A percentile compares a stretch with the other conserved stretches of the same genome.
Evolutionary conservation across 2,113 vertebrate genomes (phyloP).

Genomic region (Patagioenas fasciata): DNA sequence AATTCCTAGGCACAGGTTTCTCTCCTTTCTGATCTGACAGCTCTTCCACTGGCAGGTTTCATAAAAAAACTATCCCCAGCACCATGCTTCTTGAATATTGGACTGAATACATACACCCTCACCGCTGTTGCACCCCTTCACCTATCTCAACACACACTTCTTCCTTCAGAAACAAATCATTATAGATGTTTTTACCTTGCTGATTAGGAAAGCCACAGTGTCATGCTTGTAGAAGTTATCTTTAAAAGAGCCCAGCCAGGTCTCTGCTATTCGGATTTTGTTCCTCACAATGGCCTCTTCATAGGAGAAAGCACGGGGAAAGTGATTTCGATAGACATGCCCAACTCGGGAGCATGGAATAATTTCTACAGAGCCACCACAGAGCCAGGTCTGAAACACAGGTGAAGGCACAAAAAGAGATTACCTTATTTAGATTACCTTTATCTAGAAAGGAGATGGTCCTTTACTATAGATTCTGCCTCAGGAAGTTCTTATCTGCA

Average conservation of each 20-base stretch:
- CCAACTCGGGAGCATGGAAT: constrained; percentile 89
- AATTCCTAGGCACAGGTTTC: neutral
- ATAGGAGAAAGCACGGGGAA: constrained; percentile 55
- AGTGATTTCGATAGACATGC: constrained; percentile 74
- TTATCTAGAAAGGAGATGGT: neutral
- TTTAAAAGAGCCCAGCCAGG: constrained; percentile 86
- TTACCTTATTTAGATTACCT: neutral
- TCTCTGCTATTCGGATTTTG: constrained; percentile 86
- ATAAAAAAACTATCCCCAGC: neutral
- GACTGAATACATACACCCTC: neutral
- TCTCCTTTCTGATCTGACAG: neutral
- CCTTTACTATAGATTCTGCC: neutral
- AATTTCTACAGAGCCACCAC: constrained; percentile 89
- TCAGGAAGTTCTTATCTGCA: neutral
- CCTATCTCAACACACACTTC: neutral
- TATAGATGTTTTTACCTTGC: constrained; percentile 75
- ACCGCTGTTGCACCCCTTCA: neutral
- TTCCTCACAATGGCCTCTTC: constrained; percentile 78
- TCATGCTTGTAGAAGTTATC: constrained; percentile 85
- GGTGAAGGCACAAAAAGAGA: neutral
- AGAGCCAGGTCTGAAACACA: constrained; percentile 85
- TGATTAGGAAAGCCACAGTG: constrained; percentile 81
- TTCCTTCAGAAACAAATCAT: neutral
- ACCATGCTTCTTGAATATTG: neutral
- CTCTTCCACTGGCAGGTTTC: neutral